Evolutionary conservation across 2,888 invertebrate species (phyloP), one percentile per base, ranked within the genome.

Genomic region (Apotomis turbidana): DNA sequence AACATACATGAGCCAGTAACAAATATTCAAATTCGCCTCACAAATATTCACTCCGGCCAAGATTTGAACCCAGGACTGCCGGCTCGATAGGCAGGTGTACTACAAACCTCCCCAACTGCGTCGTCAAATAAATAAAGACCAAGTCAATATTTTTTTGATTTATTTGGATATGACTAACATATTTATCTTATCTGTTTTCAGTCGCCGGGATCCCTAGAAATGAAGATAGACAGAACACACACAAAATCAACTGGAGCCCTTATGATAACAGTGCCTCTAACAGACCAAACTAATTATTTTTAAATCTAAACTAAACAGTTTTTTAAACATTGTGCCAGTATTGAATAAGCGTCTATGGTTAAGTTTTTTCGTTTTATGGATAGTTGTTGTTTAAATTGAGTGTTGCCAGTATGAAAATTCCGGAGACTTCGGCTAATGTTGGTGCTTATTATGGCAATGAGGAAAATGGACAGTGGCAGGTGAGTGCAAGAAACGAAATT

Each of bases 391-490:
- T 74, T 71, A 76, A 76, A 74, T 44, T 62, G 55, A 81, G 83
- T 85, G 79, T 80, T 77, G 75, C 82, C 83, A 91, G 78, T 74
- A 93, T 93, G 93, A 93, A 93, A 88, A 93, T 93, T 83, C 93
- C 93, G 10, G 93, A 93, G 84, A 89, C 89, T 0, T 81, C 89
- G 0, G 86, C 91, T 0, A 92, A 90, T 52, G 86, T 91, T 79
- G 92, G 91, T 51, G 90, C 91, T 78, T 93, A 93, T 69, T 93
- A 93, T 78, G 91, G 90, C 78, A 92, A 89, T 36, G 91, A 93
- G 49, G 91, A 91, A 27, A 91, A 88, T 76, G 90, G 90, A 71
- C 93, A 93, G 85, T 93, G 93, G 93, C 93, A 93, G 88, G 93
- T 93, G 49, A 67, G 82, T 79, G 49, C 5, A 49, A 49, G 9